Evolutionary conservation across 2,888 invertebrate genomes (phyloP).

Genomic region (Drosophila merina): DNA sequence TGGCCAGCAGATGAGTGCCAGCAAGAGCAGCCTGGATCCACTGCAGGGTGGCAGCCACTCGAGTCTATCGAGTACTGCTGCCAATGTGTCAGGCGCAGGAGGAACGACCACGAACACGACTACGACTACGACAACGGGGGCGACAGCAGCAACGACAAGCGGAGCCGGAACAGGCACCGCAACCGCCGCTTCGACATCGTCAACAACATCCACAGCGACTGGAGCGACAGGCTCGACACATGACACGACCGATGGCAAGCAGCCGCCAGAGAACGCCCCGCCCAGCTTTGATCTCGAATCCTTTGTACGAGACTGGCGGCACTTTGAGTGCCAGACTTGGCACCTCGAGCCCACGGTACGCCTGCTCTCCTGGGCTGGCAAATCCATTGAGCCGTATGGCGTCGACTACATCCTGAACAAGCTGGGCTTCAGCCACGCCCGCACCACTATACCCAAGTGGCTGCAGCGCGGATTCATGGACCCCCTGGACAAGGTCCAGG

Average conservation of each 20-base stretch:
- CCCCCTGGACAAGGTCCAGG: slow-evolving; percentile 96
- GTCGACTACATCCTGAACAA: slow-evolving; percentile 99
- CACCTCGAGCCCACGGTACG: slow-evolving; percentile 97
- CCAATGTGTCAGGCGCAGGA: slow-evolving; percentile 17
- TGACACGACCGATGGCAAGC: slow-evolving; percentile 35
- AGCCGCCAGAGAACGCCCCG: slow-evolving; percentile 33
- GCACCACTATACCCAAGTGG: slow-evolving; percentile 99
- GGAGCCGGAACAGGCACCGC: neutral
- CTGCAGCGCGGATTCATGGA: slow-evolving; percentile 99
- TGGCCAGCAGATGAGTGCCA: slow-evolving; percentile 64
- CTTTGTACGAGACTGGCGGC: slow-evolving; percentile 93
- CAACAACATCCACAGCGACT: slow-evolving; percentile 7
- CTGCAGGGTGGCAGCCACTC: slow-evolving; percentile 67
- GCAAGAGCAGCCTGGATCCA: slow-evolving; percentile 71
- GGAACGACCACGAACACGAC: slow-evolving; percentile 38
- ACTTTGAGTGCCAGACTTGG: slow-evolving; percentile 97
- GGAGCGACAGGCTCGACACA: slow-evolving; percentile 34
- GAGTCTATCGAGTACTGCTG: slow-evolving; percentile 52
- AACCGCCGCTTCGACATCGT: slow-evolving; percentile 3
- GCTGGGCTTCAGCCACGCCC: slow-evolving; percentile 97
- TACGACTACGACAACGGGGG: slow-evolving; percentile 16
- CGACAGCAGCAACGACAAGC: neutral
- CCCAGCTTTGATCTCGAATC: slow-evolving; percentile 85
- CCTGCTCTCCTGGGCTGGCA: slow-evolving; percentile 94
- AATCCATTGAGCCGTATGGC: slow-evolving; percentile 98